Base-by-base conservation (phyloP, 1,140 invertebrate genomes). In the Wiebesia pumilae region DNA sequence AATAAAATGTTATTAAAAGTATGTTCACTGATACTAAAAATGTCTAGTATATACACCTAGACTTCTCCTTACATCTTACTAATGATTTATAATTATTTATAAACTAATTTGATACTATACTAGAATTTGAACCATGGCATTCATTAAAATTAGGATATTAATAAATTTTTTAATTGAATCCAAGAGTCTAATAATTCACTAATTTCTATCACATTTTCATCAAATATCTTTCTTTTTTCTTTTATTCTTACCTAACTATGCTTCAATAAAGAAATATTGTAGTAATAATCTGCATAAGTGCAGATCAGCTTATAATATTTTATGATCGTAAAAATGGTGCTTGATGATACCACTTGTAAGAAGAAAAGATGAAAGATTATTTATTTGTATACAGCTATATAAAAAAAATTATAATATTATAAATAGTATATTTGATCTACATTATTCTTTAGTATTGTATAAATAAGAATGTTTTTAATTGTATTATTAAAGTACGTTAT, bases 181-280 rank as follows among this genome's bases (percentile, higher is more conserved):
- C 47, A 1, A 24, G 62, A 51, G 21, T 14, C n/a, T 71, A 19
- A 58, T 73, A 62, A 83, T 54, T 83, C 14, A 40, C 3, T 9
- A 38, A 84, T 65, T 78, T 62, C 30, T 73, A 77, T 78, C 73
- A n/a, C 47, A 16, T 78, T 58, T 54, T 84, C 54, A 67, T 84
- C 69, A 24, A 62, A 7, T 21, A 3, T 27, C 14, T 38, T 58
- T 33, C 54, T 62, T 38, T 62, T 62, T 67, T 38, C 4, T 83
- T 83, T 67, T 9, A 38, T 78, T 30, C 24, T 71, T 30, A 51
- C 33, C 4, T 54, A 38, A 0, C 3, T 35, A 14, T 33, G 69
- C 0, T 47, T 51, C 7, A 38, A 51, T 62, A 9, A 35, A 30
- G 40, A 4, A 33, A 0, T 38, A 65, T 47, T n/a, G 54, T 0